A percentile compares a stretch with the other conserved stretches of the same genome.
phyloP scores from a whole-genome alignment of 2,113 vertebrate genomes.

The Spermophilus dauricus region DNA sequence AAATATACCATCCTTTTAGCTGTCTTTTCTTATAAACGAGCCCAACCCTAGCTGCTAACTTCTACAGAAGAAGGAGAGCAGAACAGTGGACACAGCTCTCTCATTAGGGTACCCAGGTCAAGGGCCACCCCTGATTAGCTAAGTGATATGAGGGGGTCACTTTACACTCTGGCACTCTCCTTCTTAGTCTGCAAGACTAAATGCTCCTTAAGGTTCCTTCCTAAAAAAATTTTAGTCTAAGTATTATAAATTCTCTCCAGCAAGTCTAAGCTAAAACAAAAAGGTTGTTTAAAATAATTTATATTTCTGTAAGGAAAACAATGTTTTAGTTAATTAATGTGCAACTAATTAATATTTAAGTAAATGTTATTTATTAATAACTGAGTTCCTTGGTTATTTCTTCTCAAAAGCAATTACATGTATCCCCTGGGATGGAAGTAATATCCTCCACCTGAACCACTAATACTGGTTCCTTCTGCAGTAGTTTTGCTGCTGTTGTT shows the following conservation, averaged over 20 bases:
- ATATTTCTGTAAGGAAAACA: slow-evolving; percentile 3
- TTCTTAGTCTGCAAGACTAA: slow-evolving; percentile 22
- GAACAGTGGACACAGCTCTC: not conserved
- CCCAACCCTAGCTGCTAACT: not conserved
- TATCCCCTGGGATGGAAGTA: not conserved
- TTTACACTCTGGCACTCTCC: not conserved
- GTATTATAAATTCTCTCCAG: slow-evolving; percentile 23
- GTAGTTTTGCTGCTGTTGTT: not conserved
- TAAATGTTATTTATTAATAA: not conserved
- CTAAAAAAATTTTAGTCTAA: slow-evolving; percentile 40
- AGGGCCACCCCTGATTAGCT: not conserved
- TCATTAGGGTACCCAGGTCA: not conserved
- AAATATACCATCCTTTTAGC: not conserved
- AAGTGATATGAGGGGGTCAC: not conserved
- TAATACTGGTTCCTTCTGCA: not conserved
- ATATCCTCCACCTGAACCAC: not conserved
- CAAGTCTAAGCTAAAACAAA: slow-evolving; percentile 35
- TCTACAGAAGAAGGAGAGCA: not conserved
- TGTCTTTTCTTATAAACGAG: not conserved
- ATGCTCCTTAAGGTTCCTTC: not conserved
- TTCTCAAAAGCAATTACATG: slow-evolving; percentile 43
- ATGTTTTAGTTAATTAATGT: not conserved
- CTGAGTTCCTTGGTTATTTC: not conserved
- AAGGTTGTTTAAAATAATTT: slow-evolving; percentile 50
- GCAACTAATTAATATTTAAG: slow-evolving; percentile 41